These are phyloP conservation scores for Antennarius striatus DNA, from an alignment of 2,113 vertebrate genomes.

Conservation along the genomic window DNA sequence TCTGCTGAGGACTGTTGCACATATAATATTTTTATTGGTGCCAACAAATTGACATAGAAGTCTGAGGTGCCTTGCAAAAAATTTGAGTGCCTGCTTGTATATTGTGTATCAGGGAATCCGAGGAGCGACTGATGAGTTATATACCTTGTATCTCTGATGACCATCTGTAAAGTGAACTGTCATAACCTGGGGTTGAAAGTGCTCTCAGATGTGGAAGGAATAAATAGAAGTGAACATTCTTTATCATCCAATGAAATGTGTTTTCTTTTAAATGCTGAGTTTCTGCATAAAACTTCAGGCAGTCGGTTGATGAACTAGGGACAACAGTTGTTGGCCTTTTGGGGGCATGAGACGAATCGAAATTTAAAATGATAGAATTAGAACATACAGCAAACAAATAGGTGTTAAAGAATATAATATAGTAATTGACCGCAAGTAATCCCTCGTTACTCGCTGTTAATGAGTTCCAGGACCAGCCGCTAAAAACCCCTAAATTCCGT, in stretches of 20 bases:
- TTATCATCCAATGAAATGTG: constrained; percentile 18
- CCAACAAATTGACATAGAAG: constrained; percentile 38
- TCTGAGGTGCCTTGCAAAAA: constrained; percentile 58
- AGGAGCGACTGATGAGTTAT: constrained; percentile 38
- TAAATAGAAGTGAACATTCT: constrained; percentile 57
- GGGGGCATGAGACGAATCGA: not conserved
- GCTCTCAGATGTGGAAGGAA: constrained; percentile 47
- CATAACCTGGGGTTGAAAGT: constrained; percentile 17
- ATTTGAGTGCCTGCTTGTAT: constrained; percentile 27
- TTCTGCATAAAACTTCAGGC: not conserved
- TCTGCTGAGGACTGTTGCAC: constrained; percentile 62
- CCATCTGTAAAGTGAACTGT: not conserved
- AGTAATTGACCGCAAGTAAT: not conserved
- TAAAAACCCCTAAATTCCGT: too few relatives aligned
- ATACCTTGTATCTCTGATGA: constrained; percentile 40
- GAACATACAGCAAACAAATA: not conserved
- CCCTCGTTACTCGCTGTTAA: too few relatives aligned
- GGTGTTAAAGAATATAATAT: not conserved
- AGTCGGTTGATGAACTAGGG: too few relatives aligned
- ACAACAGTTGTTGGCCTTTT: not conserved
- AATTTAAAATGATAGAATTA: not conserved
- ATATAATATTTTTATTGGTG: constrained; percentile 54
- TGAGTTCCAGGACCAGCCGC: too few relatives aligned
- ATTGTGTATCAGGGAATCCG: constrained; percentile 58
- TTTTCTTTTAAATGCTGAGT: not conserved